phyloP scores from a whole-genome alignment of 2,888 invertebrate genomes.

The Epinotia nisella region DNA sequence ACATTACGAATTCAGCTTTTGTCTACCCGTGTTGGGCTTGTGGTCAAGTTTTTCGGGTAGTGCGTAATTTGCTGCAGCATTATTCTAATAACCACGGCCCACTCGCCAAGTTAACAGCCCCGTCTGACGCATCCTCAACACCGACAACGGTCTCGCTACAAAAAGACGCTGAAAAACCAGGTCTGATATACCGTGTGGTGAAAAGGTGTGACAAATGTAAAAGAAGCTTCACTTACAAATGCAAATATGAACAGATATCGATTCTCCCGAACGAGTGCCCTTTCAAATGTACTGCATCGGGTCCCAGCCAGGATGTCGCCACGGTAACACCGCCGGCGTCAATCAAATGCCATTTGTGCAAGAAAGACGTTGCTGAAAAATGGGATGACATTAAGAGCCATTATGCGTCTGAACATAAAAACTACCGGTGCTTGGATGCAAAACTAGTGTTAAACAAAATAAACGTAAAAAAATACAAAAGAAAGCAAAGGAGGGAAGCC shows the following conservation, averaged over 20 bases:
- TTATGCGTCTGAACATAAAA: slow-evolving; percentile 65
- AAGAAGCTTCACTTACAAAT: slow-evolving; percentile 69
- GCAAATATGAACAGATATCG: slow-evolving; percentile 65
- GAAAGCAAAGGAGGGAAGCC: slow-evolving; percentile 41
- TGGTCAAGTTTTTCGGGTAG: slow-evolving; percentile 58
- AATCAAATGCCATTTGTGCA: slow-evolving; percentile 69
- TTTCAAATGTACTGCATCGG: slow-evolving; percentile 61
- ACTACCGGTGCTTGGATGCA: slow-evolving; percentile 67
- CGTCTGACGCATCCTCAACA: background rate
- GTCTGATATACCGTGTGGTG: slow-evolving; percentile 61
- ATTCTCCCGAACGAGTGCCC: slow-evolving; percentile 70
- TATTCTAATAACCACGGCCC: slow-evolving; percentile 59
- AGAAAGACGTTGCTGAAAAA: slow-evolving; percentile 59
- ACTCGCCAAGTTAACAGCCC: slow-evolving; percentile 34
- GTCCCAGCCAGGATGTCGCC: slow-evolving; percentile 31
- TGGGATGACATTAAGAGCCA: slow-evolving; percentile 73
- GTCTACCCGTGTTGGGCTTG: slow-evolving; percentile 75
- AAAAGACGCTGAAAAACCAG: slow-evolving; percentile 32
- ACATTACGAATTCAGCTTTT: slow-evolving; percentile 51
- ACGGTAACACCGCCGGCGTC: slow-evolving; percentile 37
- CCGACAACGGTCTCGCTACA: background rate
- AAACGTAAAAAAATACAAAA: slow-evolving; percentile 54
- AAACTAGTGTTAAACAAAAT: slow-evolving; percentile 61
- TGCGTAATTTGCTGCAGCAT: slow-evolving; percentile 62
- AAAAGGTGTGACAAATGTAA: slow-evolving; percentile 70